Percentiles rank a stretch among this genome's conserved stretches.
Conservation (phyloP, 2,113 vertebrate species). For the Theristicus caerulescens region DNA sequence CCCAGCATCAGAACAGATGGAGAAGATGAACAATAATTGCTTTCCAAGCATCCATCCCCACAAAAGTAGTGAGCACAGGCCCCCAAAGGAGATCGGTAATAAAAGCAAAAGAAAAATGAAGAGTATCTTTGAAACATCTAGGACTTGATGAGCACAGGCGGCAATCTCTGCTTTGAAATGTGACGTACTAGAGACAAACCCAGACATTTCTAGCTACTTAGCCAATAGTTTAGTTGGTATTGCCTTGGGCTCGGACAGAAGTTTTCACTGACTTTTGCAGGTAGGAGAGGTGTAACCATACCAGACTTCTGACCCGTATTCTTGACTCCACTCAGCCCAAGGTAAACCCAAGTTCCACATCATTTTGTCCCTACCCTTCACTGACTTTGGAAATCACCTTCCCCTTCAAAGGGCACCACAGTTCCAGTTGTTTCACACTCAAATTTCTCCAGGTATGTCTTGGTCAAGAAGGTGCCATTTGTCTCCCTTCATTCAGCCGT, state of each 20-base stretch:
- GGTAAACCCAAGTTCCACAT: background rate
- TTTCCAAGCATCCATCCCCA: conserved; percentile 36
- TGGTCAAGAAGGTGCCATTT: background rate
- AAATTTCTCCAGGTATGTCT: background rate
- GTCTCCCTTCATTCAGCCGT: background rate
- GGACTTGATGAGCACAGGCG: background rate
- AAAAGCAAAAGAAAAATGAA: conserved; percentile 29
- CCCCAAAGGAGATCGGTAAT: conserved; percentile 4
- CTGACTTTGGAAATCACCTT: background rate
- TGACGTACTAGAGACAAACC: background rate
- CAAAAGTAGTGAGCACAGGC: background rate
- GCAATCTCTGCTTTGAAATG: background rate
- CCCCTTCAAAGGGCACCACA: background rate
- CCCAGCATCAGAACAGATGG: conserved; percentile 34
- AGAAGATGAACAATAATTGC: conserved; percentile 34
- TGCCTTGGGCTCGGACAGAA: background rate
- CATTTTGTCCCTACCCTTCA: fast-evolving
- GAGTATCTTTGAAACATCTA: background rate
- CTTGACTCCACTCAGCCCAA: background rate
- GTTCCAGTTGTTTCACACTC: background rate
- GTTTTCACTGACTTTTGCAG: background rate
- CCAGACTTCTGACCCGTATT: background rate
- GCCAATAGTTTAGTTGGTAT: background rate
- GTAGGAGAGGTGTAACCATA: background rate
- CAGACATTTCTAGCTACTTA: background rate